Conservation (phyloP, 2,797 vertebrate genomes). For the Cyprinella venusta region DNA sequence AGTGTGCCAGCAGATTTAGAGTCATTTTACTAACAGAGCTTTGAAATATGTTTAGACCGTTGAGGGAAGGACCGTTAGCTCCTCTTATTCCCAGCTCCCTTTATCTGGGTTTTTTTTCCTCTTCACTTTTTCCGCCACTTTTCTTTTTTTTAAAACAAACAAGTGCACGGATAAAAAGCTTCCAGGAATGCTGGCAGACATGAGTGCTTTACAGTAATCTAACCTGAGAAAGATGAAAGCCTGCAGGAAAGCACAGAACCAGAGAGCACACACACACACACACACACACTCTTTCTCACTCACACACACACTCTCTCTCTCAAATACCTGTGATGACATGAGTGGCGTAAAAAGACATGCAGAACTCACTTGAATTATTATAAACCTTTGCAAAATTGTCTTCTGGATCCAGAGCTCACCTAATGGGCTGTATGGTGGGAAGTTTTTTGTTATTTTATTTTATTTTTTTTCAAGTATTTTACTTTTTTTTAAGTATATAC, state of each 20-base stretch:
- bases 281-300: too few species aligned
- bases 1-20: background rate
- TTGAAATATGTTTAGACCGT: conserved; percentile 34
- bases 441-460: background rate
- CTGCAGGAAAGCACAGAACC: conserved; percentile 40
- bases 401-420: background rate
- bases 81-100: conserved; percentile 45
- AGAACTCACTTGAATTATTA: background rate
- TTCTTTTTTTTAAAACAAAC: conserved; percentile 68
- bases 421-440: background rate
- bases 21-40: conserved; percentile 16
- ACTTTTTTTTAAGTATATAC: background rate
- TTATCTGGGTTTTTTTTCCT: conserved; percentile 55
- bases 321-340: conserved; percentile 24
- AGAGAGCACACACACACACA: conserved; percentile 43
- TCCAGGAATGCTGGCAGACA: conserved; percentile 79
- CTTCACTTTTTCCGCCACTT: conserved; percentile 21
- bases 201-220: conserved; percentile 80
- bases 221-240: conserved; percentile 80
- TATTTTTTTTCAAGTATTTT: background rate
- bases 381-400: conserved; percentile 7
- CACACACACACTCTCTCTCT: too few species aligned
- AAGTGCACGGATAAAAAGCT: conserved; percentile 77
- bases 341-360: background rate
- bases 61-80: conserved; percentile 23